Evolutionary conservation across 1,140 invertebrate species (phyloP).

Genomic region (Cotesia vestalis): DNA sequence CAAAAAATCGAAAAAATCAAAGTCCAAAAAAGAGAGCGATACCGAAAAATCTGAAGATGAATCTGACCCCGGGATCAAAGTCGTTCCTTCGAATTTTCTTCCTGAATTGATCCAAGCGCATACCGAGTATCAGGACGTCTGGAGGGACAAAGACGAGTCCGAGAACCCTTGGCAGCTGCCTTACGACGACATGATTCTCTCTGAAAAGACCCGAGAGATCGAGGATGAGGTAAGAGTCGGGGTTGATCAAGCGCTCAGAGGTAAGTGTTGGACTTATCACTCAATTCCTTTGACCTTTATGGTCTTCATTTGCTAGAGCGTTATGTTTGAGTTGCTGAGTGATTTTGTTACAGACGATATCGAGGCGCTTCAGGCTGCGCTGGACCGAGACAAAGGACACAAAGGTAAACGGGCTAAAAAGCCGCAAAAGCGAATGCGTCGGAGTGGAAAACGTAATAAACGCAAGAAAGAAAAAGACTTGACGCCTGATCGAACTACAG

Average conservation of each 20-base stretch:
- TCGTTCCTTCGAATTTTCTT: constrained; percentile 65
- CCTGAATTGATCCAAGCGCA: constrained; percentile 63
- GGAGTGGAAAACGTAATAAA: constrained; percentile 86
- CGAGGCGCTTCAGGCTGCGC: constrained; percentile 71
- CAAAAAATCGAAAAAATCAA: constrained; percentile 74
- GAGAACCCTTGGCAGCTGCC: constrained; percentile 75
- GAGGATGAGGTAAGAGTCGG: constrained; percentile 83
- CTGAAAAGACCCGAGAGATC: constrained; percentile 83
- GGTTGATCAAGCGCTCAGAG: constrained; percentile 87
- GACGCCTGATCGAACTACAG: constrained; percentile 88
- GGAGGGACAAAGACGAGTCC: constrained; percentile 82
- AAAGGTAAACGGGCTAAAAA: constrained; percentile 84
- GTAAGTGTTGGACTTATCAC: constrained; percentile 43
- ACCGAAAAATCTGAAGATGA: constrained; percentile 70
- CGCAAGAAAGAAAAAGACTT: constrained; percentile 96
- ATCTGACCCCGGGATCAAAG: constrained; percentile 68
- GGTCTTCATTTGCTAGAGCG: neutral
- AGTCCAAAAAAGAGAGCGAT: constrained; percentile 62
- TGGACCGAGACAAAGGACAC: constrained; percentile 76
- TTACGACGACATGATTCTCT: constrained; percentile 83
- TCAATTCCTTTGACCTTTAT: constrained; percentile 7
- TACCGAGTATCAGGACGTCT: constrained; percentile 74
- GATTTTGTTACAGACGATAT: constrained; percentile 51
- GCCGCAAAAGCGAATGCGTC: constrained; percentile 80
- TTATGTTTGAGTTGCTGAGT: no score